Base-by-base conservation (phyloP, 2,113 vertebrate genomes). In the Hassar affinis region DNA sequence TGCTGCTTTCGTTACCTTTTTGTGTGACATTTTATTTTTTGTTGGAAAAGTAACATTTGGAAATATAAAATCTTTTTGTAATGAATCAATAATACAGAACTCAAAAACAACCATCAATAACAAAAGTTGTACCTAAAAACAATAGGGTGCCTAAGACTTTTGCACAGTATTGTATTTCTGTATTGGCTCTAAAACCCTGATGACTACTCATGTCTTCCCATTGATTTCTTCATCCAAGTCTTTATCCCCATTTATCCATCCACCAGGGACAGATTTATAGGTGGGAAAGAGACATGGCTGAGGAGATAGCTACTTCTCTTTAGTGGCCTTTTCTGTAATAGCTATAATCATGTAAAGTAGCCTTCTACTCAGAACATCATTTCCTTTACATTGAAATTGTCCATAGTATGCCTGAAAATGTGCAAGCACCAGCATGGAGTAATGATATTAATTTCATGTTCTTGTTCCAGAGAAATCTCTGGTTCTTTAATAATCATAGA, bases 171-270 rank as follows among this genome's bases (percentile, higher is more conserved):
- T 85, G 71, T 78, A 52, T 42, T 42, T 69, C 38, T 12, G 20
- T 69, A 33, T 56, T 61, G 61, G 38, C 54, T 81, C 45, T 27
- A 0, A 78, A 20, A 10, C 47, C 72, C 62, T 14, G 74, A 79
- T 91, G 85, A 85, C 85, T 89, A 35, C 84, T 90, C 86, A 81
- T 87, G 89, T 84, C 86, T 86, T 89, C 69, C 85, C 86, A 91
- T 91, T 91, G 91, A 92, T 93, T 89, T 90, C 81, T 71, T 90
- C 88, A 42, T 64, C 80, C 77, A 75, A 83, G 51, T 64, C 87
- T 87, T 80, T 88, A 64, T 90, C 79, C 88, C 86, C 87, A 88
- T 86, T 87, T 71, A 45, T 49, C 59, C 84, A 56, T 52, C 61
- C 35, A 51, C 68, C 33, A 85, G 56, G 8, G 79, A 33, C 27